These are phyloP conservation scores for Petroica traversi DNA, from an alignment of 2,113 vertebrate species.

Conservation along the genomic window DNA sequence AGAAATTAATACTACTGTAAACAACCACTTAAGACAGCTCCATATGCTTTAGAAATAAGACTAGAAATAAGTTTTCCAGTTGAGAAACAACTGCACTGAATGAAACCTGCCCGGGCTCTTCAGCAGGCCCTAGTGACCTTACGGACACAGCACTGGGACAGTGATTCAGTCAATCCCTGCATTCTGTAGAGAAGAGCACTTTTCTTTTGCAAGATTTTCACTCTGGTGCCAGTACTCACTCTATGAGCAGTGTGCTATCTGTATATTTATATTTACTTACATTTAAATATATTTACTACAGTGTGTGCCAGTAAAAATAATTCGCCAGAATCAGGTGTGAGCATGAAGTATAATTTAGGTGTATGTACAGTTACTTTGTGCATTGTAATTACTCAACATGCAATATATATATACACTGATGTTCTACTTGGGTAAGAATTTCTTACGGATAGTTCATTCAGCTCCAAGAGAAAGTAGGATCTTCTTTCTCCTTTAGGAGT, in stretches of 20 bases:
- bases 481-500: background rate
- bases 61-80: background rate
- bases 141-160: accelerated
- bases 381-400: background rate
- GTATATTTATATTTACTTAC: no score
- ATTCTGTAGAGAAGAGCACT: background rate
- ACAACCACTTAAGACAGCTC: slow-evolving; percentile 10
- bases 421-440: background rate
- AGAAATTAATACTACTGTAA: slow-evolving; percentile 26
- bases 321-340: background rate
- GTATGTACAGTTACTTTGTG: background rate
- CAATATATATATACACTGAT: background rate
- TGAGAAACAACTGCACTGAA: background rate
- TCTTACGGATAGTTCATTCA: background rate
- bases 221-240: background rate
- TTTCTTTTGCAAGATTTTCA: background rate
- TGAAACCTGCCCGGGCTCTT: background rate
- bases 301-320: background rate
- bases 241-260: background rate
- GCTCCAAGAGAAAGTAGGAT: background rate
- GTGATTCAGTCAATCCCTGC: background rate
- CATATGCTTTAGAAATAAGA: slow-evolving; percentile 37
- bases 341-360: background rate
- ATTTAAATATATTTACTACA: background rate
- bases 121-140: background rate